phyloP scores from a whole-genome alignment of 2,888 invertebrate genomes.

The Tromatobia lineatoria region DNA sequence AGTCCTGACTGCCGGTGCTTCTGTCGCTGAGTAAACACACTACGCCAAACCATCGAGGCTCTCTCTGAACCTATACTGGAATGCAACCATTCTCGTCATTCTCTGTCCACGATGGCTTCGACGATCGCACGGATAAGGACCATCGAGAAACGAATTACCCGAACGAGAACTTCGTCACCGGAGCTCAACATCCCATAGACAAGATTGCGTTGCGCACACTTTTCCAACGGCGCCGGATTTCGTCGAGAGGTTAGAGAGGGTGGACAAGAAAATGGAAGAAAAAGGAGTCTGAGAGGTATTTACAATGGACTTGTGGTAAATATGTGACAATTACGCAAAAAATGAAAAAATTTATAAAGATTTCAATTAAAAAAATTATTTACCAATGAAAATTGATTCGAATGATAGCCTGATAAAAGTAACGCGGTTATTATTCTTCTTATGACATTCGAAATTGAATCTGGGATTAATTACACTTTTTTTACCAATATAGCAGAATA shows the following conservation, averaged over 20 bases:
- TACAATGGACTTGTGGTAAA: neutral
- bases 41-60: conserved; percentile 7
- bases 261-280: neutral
- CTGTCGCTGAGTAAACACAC: conserved; percentile 50
- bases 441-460: too few species aligned
- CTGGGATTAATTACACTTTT: too few species aligned
- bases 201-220: conserved; percentile 16
- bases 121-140: conserved; percentile 57
- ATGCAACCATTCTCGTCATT: conserved; percentile 44
- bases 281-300: neutral
- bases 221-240: neutral
- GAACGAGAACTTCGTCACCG: conserved; percentile 59
- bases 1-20: conserved; percentile 32
- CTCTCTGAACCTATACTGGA: conserved; percentile 30
- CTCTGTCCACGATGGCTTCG: conserved; percentile 40
- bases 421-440: too few species aligned
- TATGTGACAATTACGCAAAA: neutral
- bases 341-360: neutral
- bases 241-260: neutral
- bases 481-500: too few species aligned
- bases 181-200: conserved; percentile 27
- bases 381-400: neutral
- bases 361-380: too few species aligned
- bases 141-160: conserved; percentile 64
- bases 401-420: too few species aligned